Evolutionary conservation across 2,797 vertebrate genomes (phyloP), one percentile per base, ranked within the genome.

Genomic region (Morelia viridis): DNA sequence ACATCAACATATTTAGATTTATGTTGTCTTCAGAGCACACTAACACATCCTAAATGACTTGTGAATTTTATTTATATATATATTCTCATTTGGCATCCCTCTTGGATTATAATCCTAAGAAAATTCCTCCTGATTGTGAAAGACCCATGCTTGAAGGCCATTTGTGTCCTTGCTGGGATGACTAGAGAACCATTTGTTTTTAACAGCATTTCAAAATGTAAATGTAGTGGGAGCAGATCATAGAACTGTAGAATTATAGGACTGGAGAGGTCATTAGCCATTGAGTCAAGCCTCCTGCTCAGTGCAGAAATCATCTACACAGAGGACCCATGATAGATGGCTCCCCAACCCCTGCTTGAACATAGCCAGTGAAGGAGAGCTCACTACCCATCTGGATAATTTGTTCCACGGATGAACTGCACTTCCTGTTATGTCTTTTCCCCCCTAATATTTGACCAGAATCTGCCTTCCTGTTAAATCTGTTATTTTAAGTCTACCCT

Each of bases 141-240:
- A 88, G 28, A 62, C n/a, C 46, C 2, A 11, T 83, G 28, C 41
- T 58, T 85, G 62, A 89, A 60, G 8, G 12, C 41, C 28, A 35
- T 1, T 60, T 31, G 61, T 19, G 10, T 26, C 13, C 41, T n/a
- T 58, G 15, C 8, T 62, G 12, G 89, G 19, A 24, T 65, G 11
- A 11, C 53, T 86, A 22, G 57, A n/a, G 87, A 89, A 89, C 62
- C 7, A n/a, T 80, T 46, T 76, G 35, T 86, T 92, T 92, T 86
- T 57, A 92, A 60, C 12, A 19, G n/a, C 19, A 86, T 35, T 87
- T 80, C 64, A 90, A 87, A 92, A 60, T 86, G n/a, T 68, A 9
- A 35, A 89, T 86, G 56, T 12, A 71, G 31, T 35, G n/a, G 90
- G 17, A 64, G 24, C 31, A 31, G 17, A 57, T n/a, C 31, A 41